phyloP scores from a whole-genome alignment of 2,113 vertebrate genomes.

The Corythaeola cristata region DNA sequence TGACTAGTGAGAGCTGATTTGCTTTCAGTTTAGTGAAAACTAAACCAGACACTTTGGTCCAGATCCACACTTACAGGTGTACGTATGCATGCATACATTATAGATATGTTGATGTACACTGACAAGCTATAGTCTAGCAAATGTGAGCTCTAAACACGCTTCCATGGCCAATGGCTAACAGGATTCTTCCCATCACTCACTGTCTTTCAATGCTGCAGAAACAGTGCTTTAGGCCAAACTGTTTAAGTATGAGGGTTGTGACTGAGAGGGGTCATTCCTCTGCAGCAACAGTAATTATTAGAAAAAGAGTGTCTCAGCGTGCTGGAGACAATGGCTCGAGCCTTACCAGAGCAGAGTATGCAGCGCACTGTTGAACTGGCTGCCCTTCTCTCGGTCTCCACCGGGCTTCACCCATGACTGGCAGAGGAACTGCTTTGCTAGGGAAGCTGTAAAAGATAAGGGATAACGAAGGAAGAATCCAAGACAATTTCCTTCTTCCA shows the following conservation, averaged over 20 bases:
- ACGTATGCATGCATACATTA: not conserved
- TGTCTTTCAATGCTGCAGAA: not conserved
- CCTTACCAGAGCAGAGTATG: slow-evolving; percentile 85
- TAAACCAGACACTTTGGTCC: not conserved
- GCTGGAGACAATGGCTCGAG: not conserved
- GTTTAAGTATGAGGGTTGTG: not conserved
- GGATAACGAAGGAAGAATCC: not conserved
- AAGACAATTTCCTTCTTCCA: not conserved
- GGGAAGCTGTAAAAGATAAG: slow-evolving; percentile 75
- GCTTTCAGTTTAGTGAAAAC: not conserved
- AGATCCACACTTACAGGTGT: not conserved
- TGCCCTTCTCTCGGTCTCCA: slow-evolving; percentile 83
- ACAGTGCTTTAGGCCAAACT: not conserved
- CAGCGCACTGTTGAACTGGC: slow-evolving; percentile 83
- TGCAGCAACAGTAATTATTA: not conserved
- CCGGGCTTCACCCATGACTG: slow-evolving; percentile 82
- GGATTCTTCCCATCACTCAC: not conserved
- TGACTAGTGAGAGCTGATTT: not conserved
- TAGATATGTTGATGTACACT: not conserved
- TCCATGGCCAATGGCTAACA: not conserved
- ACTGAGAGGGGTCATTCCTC: not conserved
- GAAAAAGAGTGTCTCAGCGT: not conserved
- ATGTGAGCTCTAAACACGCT: not conserved
- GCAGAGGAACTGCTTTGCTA: slow-evolving; percentile 86
- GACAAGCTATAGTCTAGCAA: not conserved